Base-by-base conservation (phyloP, 2,888 invertebrate species). In the Acanthopleura granulata region DNA sequence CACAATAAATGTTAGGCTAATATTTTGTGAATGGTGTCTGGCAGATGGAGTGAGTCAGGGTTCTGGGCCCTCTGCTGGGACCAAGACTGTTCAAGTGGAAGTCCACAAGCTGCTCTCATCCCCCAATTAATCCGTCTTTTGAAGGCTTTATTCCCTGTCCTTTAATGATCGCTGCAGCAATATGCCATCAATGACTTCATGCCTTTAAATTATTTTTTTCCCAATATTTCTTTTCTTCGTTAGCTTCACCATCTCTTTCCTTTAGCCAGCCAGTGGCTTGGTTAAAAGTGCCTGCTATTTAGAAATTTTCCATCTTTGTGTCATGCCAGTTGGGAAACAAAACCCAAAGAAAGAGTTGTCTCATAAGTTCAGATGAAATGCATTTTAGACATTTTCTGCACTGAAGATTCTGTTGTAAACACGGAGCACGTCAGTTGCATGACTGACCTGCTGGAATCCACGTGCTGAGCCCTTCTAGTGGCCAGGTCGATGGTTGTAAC, bases 11-110 rank as follows among this genome's bases (percentile, higher is more conserved):
- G 57, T 57, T 57, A 57, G 57, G 57, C 66, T 66, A 66, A 66
- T 66, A 66, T 22, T 27, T 25, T 27, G 25, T 27, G 66, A 27
- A 22, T 66, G 29, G 66, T 27, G 22, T 18, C 22, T 27, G 29
- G 22, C 66, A 66, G 66, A 66, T 66, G 66, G 66, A 16, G 66
- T 66, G 66, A 66, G 66, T 66, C 66, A 66, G 66, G 66, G 66
- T 66, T 66, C 22, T n/a, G 12, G 22, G 57, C 57, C 9, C 57
- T 66, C 66, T 66, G 66, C 66, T 66, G 66, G 66, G 66, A 66
- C 66, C 66, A 22, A 6, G 22, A 9, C 25, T 66, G 25, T 66
- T 66, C 66, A 22, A 27, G 25, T 27, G 66, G 66, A 66, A 66
- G 66, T 66, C 29, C 25, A 66, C 66, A 66, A 57, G 57, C 57